Base-by-base conservation (phyloP, 1,140 invertebrate species). In the Drosophila hydei region DNA sequence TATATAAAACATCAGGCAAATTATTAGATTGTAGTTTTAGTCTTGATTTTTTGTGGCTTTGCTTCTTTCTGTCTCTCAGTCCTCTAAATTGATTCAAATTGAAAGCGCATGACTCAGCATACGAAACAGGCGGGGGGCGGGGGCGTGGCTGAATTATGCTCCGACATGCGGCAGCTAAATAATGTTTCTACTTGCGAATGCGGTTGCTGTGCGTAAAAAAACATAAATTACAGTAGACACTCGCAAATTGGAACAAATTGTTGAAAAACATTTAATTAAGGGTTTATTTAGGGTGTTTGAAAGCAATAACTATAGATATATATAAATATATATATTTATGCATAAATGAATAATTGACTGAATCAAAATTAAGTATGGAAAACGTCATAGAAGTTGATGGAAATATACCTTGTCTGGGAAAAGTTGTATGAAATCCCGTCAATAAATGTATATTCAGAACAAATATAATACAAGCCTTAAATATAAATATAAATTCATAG, bases 61-160 rank as follows among this genome's bases (percentile, higher is more conserved):
- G 74, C 74, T 75, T 75, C 72, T 63, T 62, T 77, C 14, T 40
- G 1, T 30, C 5, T 42, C 1, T 42, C 38, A 0, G 14, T 42
- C 38, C 3, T 16, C 38, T 42, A 80, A 85, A 85, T 85, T 85
- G 77, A 85, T 81, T 87, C 80, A 72, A 85, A 85, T 85, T 85
- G 81, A 77, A 87, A 54, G 81, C 81, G 78, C 81, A 87, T 85
- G 81, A 85, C 77, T 85, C 81, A 85, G 81, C 81, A 72, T 65
- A 71, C 58, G 23, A 69, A 77, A 75, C 43, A 65, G 54, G 23
- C 40, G 27, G 16, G 11, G 18, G 47, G 14, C 5, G 25, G 38
- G 30, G 30, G 40, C 18, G 21, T 4, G 27, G 4, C 12, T 42
- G 40, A 9, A 38, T 65, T 45, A 51, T 64, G 42, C 21, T 5